Evolutionary conservation across 1,140 invertebrate genomes (phyloP), one percentile per base, ranked within the genome.

Genomic region (Drepana arcuata): DNA sequence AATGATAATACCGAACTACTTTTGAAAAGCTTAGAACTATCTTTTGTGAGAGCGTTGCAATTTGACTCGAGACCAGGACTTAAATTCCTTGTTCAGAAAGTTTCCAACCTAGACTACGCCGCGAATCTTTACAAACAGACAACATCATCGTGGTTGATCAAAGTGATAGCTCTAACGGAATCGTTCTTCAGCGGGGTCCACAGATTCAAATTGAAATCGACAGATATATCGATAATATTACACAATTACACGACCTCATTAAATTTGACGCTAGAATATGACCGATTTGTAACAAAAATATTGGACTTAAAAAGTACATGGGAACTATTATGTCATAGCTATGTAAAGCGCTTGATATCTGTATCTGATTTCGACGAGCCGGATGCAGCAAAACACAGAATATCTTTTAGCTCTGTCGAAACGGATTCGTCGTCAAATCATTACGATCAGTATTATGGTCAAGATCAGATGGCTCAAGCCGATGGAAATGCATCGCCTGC

Each of bases 11-110:
- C 91, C 6, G 83, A 90, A 34, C 86, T 89, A 34, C 83, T 97
- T 26, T 73, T 97, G 14, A 88, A 91, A 50, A 92, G 91, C 60
- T 83, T 97, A 25, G 90, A 95, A 41, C 84, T 93, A 18, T 95
- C 94, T 1, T 93, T 94, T 62, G 86, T 86, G 11, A 86, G 92
- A 18, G 91, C 95, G 0, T 86, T 91, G 55, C 92, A 94, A 54
- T 97, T 97, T 72, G 95, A 98, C 69, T 85, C 88, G 4, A 87
- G 95, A 11, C 95, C 95, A 0, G 95, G 95, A 0, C 78, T 98
- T 4, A 97, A 97, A 71, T 97, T 97, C 70, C 85, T 97, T 2
- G 89, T 96, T 27, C 95, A 97, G 75, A 97, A 97, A 85, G 95
- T 97, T 0, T 93, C 92, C 0, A 92, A 93, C 56, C 86, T 95